phyloP scores from a whole-genome alignment of 2,888 invertebrate species.

The Ametastegia equiseti region DNA sequence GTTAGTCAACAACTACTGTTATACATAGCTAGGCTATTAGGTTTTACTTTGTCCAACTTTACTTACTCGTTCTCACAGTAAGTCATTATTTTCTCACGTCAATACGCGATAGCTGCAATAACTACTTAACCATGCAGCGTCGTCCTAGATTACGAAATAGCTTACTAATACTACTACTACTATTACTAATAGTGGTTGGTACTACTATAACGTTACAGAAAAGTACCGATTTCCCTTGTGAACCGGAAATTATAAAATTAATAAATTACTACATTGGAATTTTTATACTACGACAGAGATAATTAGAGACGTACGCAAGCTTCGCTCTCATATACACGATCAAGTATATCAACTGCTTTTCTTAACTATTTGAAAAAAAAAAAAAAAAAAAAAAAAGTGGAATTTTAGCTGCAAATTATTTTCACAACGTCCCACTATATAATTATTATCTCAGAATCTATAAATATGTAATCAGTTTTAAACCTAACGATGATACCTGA shows the following conservation, averaged over 20 bases:
- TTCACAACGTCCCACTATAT: background rate
- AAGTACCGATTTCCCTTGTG: slow-evolving; percentile 62
- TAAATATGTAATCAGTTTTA: slow-evolving; percentile 27
- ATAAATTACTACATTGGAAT: slow-evolving; percentile 60
- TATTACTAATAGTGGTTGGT: too few relatives aligned
- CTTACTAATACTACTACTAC: background rate
- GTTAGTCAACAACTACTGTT: slow-evolving; percentile 4
- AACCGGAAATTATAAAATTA: slow-evolving; percentile 69
- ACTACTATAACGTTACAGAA: slow-evolving; percentile 54
- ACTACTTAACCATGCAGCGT: slow-evolving; percentile 26
- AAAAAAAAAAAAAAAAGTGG: too few relatives aligned
- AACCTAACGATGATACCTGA: slow-evolving; percentile 8
- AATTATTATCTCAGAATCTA: background rate
- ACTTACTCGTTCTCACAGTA: background rate
- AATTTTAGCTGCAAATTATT: background rate
- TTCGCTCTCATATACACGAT: too few relatives aligned
- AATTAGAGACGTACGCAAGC: background rate
- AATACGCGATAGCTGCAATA: slow-evolving; percentile 28
- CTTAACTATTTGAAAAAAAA: too few relatives aligned
- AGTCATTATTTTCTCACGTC: slow-evolving; percentile 44
- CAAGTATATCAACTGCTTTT: too few relatives aligned
- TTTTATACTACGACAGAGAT: slow-evolving; percentile 5
- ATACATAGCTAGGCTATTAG: background rate
- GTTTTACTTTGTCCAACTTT: background rate
- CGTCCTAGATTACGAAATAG: slow-evolving; percentile 21